These are phyloP conservation scores for Pyrochroa serraticornis DNA, from an alignment of 2,888 invertebrate genomes.

Conservation along the genomic window DNA sequence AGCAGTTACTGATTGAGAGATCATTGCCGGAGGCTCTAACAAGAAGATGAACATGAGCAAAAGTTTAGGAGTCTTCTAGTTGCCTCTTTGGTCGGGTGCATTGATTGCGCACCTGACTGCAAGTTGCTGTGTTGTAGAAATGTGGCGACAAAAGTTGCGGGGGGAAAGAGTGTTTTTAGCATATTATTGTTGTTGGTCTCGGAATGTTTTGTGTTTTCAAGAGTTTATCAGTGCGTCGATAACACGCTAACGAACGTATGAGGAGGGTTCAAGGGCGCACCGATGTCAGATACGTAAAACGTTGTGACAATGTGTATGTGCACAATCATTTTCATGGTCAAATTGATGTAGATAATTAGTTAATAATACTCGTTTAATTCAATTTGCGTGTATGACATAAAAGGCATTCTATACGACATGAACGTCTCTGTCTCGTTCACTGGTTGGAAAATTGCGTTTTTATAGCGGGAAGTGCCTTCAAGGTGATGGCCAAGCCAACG, in stretches of 20 bases:
- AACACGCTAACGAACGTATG: constrained; percentile 6
- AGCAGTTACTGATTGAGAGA: too few species aligned
- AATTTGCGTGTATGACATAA: constrained; percentile 48
- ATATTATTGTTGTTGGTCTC: constrained; percentile 8
- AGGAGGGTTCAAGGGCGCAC: constrained; percentile 42
- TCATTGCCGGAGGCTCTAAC: too few species aligned
- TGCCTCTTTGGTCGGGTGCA: too few species aligned
- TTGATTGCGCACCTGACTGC: too few species aligned
- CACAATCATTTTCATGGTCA: constrained; percentile 53
- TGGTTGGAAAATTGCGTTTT: constrained; percentile 25
- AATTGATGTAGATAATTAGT: constrained; percentile 55
- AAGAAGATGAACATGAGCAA: too few species aligned
- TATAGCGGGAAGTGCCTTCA: constrained; percentile 39
- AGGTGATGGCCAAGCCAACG: constrained; percentile 36
- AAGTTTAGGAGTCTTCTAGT: too few species aligned
- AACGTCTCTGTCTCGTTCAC: constrained; percentile 7
- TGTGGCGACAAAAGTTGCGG: too few species aligned
- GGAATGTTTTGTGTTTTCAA: constrained; percentile 14
- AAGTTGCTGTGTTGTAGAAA: too few species aligned
- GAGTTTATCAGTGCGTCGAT: constrained; percentile 20
- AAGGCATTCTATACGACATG: constrained; percentile 31
- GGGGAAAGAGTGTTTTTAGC: background rate
- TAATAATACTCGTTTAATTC: constrained; percentile 51
- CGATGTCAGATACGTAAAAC: constrained; percentile 33
- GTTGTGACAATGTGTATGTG: constrained; percentile 8